These are phyloP conservation scores for Buceros bicornis DNA, from an alignment of 2,797 vertebrate genomes.

Conservation along the genomic window DNA sequence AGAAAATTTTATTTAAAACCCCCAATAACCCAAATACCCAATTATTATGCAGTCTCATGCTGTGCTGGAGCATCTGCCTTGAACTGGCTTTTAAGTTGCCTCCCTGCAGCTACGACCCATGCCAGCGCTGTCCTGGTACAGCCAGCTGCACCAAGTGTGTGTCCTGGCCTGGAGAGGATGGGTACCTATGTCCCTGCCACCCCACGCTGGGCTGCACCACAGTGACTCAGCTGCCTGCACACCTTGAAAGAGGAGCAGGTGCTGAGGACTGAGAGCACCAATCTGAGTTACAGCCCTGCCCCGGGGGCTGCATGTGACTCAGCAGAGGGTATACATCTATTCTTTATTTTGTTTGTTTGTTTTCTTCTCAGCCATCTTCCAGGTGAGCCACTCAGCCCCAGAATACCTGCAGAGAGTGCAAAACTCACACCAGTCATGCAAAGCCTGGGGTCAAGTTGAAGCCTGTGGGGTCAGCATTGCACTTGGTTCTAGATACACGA, in stretches of 20 bases:
- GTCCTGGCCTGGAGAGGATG: neutral
- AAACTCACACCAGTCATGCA: neutral
- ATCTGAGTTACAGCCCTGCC: neutral
- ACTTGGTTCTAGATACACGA: neutral
- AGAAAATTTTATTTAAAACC: neutral
- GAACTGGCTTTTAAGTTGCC: neutral
- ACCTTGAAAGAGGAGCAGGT: rapidly evolving
- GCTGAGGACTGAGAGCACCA: neutral
- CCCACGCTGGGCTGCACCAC: neutral
- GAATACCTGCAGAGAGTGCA: neutral
- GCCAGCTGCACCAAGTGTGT: rapidly evolving
- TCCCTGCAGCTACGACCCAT: rapidly evolving
- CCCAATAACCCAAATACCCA: neutral
- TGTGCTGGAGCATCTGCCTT: neutral
- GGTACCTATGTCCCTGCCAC: neutral
- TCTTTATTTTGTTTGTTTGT: neutral
- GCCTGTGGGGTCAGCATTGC: neutral
- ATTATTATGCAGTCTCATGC: neutral
- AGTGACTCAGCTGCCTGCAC: neutral
- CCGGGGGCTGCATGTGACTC: neutral
- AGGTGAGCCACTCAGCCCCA: neutral
- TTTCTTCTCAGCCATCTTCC: neutral
- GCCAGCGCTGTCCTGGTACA: rapidly evolving
- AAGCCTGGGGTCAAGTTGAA: neutral
- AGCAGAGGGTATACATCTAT: rapidly evolving